Percentiles rank a stretch among this genome's conserved stretches.
Evolutionary conservation across 2,797 vertebrate genomes (phyloP).

Genomic region (Lycodopsis pacificus): DNA sequence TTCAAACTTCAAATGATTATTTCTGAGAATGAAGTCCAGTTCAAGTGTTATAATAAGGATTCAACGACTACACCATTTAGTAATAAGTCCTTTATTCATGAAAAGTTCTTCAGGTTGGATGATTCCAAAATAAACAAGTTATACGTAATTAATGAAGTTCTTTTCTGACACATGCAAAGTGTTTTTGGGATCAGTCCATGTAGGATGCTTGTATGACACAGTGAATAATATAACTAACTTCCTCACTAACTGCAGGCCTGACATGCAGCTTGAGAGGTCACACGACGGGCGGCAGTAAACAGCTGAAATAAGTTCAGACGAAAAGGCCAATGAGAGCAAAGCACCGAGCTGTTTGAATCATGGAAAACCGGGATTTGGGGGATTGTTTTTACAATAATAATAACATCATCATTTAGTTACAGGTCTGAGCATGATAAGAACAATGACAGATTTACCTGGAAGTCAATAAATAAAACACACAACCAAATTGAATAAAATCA

Average conservation of each 20-base stretch:
- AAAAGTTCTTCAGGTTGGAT: not conserved
- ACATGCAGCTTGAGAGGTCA: conserved; percentile 10
- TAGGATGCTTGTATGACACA: not conserved
- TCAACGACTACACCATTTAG: not conserved
- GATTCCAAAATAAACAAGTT: no score
- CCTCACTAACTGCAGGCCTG: not conserved
- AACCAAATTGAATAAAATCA: no score
- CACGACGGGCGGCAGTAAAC: not conserved
- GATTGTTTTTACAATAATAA: no score
- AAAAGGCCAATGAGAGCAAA: conserved; percentile 13
- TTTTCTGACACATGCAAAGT: not conserved
- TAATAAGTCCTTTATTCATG: not conserved
- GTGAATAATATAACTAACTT: not conserved
- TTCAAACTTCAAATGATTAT: not conserved
- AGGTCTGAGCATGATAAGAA: not conserved
- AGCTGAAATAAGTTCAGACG: conserved; percentile 14
- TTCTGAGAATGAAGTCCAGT: not conserved
- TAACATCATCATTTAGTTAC: no score
- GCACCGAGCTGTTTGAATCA: not conserved
- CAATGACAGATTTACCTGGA: not conserved
- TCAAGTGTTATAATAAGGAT: not conserved
- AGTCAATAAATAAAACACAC: not conserved
- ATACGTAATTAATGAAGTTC: not conserved
- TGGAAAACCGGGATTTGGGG: not conserved
- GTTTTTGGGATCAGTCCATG: not conserved